phyloP scores from a whole-genome alignment of 2,888 invertebrate genomes.

The Troides aeacus region DNA sequence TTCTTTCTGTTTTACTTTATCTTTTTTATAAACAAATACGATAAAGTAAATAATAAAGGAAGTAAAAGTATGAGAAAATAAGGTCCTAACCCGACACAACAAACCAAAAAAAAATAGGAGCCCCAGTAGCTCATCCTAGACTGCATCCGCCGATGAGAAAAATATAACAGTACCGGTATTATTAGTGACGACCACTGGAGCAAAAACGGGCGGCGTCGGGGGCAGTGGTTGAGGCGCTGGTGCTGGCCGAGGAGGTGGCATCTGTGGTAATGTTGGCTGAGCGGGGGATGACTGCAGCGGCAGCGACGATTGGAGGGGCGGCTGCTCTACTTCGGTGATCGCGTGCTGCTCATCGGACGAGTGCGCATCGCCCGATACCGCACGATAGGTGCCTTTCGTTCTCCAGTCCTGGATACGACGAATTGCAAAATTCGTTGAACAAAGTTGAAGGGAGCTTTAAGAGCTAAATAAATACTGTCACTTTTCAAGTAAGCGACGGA shows the following conservation, averaged over 20 bases:
- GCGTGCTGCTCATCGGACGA: slow-evolving; percentile 61
- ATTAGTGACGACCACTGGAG: slow-evolving; percentile 2
- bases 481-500: no score
- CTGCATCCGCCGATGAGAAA: neutral
- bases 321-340: slow-evolving; percentile 4
- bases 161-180: slow-evolving; percentile 5
- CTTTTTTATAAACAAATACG: no score
- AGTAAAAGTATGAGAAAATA: no score
- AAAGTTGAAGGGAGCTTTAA: no score
- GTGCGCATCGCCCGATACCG: slow-evolving; percentile 58
- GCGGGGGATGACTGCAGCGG: slow-evolving; percentile 34
- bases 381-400: slow-evolving; percentile 69
- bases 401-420: slow-evolving; percentile 59
- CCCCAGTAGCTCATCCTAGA: no score
- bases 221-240: neutral
- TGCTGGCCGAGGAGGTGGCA: slow-evolving; percentile 18
- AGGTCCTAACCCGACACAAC: no score
- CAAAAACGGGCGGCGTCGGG: neutral
- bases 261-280: slow-evolving; percentile 20
- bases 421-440: no score
- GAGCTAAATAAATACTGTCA: no score
- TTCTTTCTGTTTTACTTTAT: no score
- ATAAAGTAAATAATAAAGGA: no score
- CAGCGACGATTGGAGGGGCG: slow-evolving; percentile 22
- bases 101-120: no score